Base-by-base conservation (phyloP, 2,797 vertebrate species). In the Sylvilagus floridanus region DNA sequence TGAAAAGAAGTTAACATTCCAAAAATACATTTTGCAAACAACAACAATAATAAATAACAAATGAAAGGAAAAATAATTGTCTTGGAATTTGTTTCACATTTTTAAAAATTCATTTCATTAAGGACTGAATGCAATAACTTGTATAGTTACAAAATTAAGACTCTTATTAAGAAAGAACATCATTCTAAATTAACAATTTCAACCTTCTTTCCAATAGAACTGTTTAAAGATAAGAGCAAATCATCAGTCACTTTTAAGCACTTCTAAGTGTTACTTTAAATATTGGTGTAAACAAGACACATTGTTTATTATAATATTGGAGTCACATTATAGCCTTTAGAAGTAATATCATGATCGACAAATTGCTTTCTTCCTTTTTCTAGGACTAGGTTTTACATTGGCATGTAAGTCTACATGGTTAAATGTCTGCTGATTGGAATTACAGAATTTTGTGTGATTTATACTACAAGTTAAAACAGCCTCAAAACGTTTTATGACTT, bases 1-100 rank as follows among this genome's bases (percentile, higher is more conserved):
- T 86, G 54, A 94, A 95, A 97, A 97, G 88, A 97, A 95, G 71
- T 95, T 88, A 94, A 97, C 57, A 62, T 95, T 97, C 84, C 95
- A 90, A 96, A 96, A 95, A 97, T 81, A 96, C 87, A 95, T 75
- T 96, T 96, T 94, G 89, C 92, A 96, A 92, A 92, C 75, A 92
- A 95, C 72, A 69, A 85, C 78, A 96, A 89, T 81, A 95, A 96
- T 79, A 95, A 95, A 85, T 95, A 93, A 87, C 35, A 88, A 32
- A 95, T 97, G 63, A 97, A 92, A 52, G 90, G 86, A 97, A 96
- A 97, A 93, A 82, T 92, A 90, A 54, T 93, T 84, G 82, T 60
- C 90, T 97, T 89, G 91, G 19, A 96, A 92, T 87, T 93, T 87
- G 76, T 86, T 94, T 95, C 42, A 47, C 57, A 85, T 90, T 97